Evolutionary conservation across 2,888 invertebrate species (phyloP).

Genomic region (Tachina fera): DNA sequence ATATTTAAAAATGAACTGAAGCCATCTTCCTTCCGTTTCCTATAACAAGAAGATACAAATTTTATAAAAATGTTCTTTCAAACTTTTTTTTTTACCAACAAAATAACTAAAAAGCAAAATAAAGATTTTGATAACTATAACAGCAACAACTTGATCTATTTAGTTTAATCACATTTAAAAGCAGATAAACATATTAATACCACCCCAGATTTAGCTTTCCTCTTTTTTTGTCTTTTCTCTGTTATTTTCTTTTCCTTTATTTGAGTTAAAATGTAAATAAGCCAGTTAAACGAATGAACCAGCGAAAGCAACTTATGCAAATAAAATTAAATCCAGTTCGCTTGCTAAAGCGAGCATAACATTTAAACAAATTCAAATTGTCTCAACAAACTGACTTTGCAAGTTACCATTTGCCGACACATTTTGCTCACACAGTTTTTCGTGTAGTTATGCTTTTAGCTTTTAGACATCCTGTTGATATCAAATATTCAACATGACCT

Average conservation of each 20-base stretch:
- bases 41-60: neutral
- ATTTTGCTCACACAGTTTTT: neutral
- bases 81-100: neutral
- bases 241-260: neutral
- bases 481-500: slow-evolving; percentile 29
- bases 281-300: neutral
- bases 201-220: slow-evolving; percentile 2
- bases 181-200: slow-evolving; percentile 23
- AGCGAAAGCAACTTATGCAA: neutral
- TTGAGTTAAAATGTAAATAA: slow-evolving; percentile 8
- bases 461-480: slow-evolving; percentile 44
- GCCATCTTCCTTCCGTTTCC: neutral
- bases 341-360: neutral
- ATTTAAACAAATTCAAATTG: neutral
- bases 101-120: neutral
- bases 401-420: neutral
- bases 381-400: neutral
- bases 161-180: slow-evolving; percentile 30
- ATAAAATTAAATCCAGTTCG: neutral
- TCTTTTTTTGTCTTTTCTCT: neutral
- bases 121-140: neutral
- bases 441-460: neutral
- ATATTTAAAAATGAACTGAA: too few species aligned
- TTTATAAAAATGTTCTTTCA: neutral
- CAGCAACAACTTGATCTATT: slow-evolving; percentile 34